Conservation (phyloP, 2,113 vertebrate genomes). For the Phaetusa simplex region DNA sequence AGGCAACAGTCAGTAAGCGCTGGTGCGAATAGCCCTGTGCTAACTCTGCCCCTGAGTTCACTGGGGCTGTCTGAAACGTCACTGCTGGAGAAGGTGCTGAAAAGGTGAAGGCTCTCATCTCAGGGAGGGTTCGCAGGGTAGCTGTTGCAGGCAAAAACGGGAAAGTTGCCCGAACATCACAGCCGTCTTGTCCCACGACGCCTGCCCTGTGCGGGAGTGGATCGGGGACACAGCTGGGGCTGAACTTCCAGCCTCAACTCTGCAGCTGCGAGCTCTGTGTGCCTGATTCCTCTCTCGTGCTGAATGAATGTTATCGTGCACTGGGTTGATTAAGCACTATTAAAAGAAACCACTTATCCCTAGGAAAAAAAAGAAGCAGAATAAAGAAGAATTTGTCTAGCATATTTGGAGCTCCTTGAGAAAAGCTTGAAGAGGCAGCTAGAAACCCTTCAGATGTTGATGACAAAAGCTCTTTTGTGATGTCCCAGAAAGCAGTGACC, state of each 20-base stretch:
- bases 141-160: accelerated
- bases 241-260: neutral
- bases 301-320: neutral
- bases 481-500: neutral
- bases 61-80: neutral
- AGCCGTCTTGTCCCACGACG: accelerated
- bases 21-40: neutral
- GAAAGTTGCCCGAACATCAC: neutral
- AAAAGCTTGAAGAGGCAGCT: neutral
- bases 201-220: neutral
- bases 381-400: neutral
- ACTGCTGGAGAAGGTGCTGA: neutral
- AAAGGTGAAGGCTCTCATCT: neutral
- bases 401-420: neutral
- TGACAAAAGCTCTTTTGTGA: neutral
- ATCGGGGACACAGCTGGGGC: neutral
- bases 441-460: conserved; percentile 1
- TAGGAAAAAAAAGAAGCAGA: neutral
- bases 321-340: neutral
- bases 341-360: neutral
- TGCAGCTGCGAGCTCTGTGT: neutral
- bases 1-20: neutral
- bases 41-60: neutral
- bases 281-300: neutral
- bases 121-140: neutral